Conservation (phyloP, 2,888 invertebrate species). For the Timandra comae region DNA sequence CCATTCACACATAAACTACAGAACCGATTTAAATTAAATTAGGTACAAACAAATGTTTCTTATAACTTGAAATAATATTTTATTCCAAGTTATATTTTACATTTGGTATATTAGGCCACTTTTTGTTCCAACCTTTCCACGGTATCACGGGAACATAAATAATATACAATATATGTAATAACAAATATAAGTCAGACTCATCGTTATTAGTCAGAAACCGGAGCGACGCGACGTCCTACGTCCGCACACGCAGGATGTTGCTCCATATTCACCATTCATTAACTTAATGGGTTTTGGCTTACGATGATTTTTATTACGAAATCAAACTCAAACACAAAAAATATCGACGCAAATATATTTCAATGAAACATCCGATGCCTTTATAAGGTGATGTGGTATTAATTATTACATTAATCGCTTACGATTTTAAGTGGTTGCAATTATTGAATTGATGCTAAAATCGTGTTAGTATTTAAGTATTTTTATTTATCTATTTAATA, state of each 20-base stretch:
- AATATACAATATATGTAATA: too few relatives aligned
- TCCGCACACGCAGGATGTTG: constrained; percentile 68
- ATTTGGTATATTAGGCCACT: too few relatives aligned
- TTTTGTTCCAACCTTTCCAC: too few relatives aligned
- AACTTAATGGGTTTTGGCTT: constrained; percentile 50
- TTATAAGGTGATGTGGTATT: neutral
- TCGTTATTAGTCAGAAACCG: constrained; percentile 62
- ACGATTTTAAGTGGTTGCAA: constrained; percentile 1
- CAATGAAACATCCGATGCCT: constrained; percentile 25
- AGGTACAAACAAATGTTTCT: too few relatives aligned
- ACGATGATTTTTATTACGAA: constrained; percentile 55
- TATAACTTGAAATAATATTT: too few relatives aligned
- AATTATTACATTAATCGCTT: constrained; percentile 15
- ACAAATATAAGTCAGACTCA: constrained; percentile 38
- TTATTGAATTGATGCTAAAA: too few relatives aligned
- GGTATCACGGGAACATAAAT: too few relatives aligned
- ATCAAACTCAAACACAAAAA: constrained; percentile 24
- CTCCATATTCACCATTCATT: constrained; percentile 68
- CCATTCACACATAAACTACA: too few relatives aligned
- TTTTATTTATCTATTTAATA: neutral
- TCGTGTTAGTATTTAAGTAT: neutral
- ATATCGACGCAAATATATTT: constrained; percentile 18
- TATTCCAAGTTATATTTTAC: too few relatives aligned
- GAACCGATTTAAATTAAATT: too few relatives aligned
- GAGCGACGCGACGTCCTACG: constrained; percentile 50